Base-by-base conservation (phyloP, 2,113 vertebrate genomes). In the Pungitius pungitius region DNA sequence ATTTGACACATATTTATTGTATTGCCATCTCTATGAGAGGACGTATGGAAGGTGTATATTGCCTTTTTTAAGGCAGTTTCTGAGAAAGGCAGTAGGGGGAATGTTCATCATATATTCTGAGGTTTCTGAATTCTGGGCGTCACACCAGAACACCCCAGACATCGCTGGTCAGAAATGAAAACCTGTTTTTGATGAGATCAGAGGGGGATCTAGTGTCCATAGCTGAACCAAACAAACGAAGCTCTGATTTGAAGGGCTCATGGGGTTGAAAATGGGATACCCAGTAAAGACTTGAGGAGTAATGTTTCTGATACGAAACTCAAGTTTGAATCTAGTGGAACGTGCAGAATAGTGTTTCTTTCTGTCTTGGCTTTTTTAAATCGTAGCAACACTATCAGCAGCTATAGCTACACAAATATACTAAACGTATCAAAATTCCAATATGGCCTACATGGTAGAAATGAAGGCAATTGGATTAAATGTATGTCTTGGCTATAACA, bases 121-220 rank as follows among this genome's bases (percentile, higher is more conserved):
- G 71, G 40, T 64, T 24, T 12, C 4, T 86, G 4, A 71, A 8
- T 76, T 79, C 55, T 76, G 63, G 81, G 77, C 77, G 73, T 49
- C 67, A 56, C 68, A 80, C 87, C 80, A 85, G 55, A 55, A 27
- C 42, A 55, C 51, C 27, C 58, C 42, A 52, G 64, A 27, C 71
- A 39, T 81, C 69, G 79, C 42, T 63, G 33, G 30, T 59, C 72
- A 40, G 73, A 74, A 75, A 86, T 80, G 66, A 82, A 77, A 84
- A 82, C 57, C 69, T 88, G 77, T 84, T 85, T 85, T 69, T 79
- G 60, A 78, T 75, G 43, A 39, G n/a, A 70, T 56, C 15, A 22
- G 56, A 55, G 39, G 18, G n/a, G 7, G 54, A 82, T 81, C 35
- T 67, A 6, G 40, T 75, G 54, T 75, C 73, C 39, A 69, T 10